Evolutionary conservation across 2,113 vertebrate species (phyloP), one percentile per base, ranked within the genome.

Genomic region (Equus quagga): DNA sequence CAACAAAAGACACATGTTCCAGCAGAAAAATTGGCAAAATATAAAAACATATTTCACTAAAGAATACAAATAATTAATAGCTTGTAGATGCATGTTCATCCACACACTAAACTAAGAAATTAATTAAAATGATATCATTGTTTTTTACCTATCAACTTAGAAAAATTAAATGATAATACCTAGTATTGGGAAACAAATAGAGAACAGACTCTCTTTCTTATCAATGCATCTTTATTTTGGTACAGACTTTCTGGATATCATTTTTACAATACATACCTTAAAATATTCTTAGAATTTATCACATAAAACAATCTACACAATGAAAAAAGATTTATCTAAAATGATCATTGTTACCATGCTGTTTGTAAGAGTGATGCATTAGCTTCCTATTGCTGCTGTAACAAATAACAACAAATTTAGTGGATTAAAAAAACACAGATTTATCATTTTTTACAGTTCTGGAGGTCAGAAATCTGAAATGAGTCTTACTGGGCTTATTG

Each of bases 401-500:
- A 89, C 9, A 81, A 41, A 69, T 81, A 12, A 46, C 21, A 73
- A 64, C 10, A 64, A 26, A 54, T 44, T 56, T 64, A 65, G 4
- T 91, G 46, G 10, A 21, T 72, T 72, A 33, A 49, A 46, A 60
- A 36, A 89, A 23, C 31, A 70, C 33, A 58, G 24, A 84, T 93
- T 93, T 86, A 6, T 54, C 36, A 41, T 51, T 80, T 85, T 85
- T 79, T 41, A 44, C 8, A 51, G 3, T 60, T 84, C 79, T 69
- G 9, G 51, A 60, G 15, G 26, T 94, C 51, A 65, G 7, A 92
- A 91, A 18, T 89, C 82, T 51, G 36, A 94, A 91, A 33, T 72
- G n/a, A 23, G 33, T 97, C 89, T 72, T 72, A 58, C 58, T 89
- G 88, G n/a, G 89, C 79, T 96, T 93, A 95, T 19, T 83, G 94